A percentile compares a stretch with the other conserved stretches of the same genome.
phyloP scores from a whole-genome alignment of 2,888 invertebrate species.

The Pimpla rufipes region DNA sequence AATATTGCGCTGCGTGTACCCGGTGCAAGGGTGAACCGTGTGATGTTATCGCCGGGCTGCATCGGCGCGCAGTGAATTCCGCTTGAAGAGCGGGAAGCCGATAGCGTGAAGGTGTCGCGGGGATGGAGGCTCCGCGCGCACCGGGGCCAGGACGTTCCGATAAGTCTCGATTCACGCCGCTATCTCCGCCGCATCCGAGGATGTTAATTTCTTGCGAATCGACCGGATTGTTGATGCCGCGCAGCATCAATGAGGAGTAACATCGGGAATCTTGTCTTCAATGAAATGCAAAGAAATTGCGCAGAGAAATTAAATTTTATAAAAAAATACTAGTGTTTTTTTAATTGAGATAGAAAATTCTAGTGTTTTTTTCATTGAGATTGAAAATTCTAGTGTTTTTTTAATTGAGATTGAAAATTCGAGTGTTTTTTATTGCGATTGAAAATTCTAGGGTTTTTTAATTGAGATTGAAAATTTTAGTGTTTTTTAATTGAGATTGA shows the following conservation, averaged over 20 bases:
- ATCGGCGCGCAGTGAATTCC: constrained; percentile 49
- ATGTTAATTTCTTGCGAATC: constrained; percentile 55
- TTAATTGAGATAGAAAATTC: too few relatives aligned
- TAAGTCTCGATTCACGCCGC: constrained; percentile 54
- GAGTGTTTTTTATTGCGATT: too few relatives aligned
- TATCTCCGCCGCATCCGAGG: constrained; percentile 51
- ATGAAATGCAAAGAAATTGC: background rate
- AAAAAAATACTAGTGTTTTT: too few relatives aligned
- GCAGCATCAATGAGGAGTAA: background rate
- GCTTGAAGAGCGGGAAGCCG: constrained; percentile 31
- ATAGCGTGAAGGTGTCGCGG: constrained; percentile 5
- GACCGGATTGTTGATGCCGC: background rate
- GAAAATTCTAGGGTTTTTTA: too few relatives aligned
- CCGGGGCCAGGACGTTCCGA: constrained; percentile 46
- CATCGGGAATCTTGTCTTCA: constrained; percentile 29
- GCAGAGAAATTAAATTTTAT: background rate
- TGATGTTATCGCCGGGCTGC: constrained; percentile 32
- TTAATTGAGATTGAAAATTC: too few relatives aligned
- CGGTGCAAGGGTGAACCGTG: background rate
- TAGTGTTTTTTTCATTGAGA: too few relatives aligned
- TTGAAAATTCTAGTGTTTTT: too few relatives aligned
- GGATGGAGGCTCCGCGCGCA: background rate
- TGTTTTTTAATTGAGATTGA: too few relatives aligned
- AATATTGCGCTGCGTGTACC: background rate
- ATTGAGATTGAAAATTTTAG: too few relatives aligned